Base-by-base conservation (phyloP, 2,113 vertebrate genomes). In the Vidua chalybeata region DNA sequence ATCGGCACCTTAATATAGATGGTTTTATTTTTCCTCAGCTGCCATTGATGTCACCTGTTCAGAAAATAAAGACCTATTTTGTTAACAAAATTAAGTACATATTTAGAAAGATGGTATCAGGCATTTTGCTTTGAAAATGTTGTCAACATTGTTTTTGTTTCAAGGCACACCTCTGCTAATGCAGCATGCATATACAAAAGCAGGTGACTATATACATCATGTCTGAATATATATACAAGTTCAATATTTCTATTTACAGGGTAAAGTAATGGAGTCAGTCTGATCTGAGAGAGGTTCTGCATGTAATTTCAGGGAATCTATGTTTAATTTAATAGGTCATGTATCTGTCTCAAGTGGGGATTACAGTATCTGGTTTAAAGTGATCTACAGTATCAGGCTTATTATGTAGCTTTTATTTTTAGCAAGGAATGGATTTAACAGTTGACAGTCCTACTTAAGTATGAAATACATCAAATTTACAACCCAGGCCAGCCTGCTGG, bases 271-370 rank as follows among this genome's bases (percentile, higher is more conserved):
- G 89, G 76, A 96, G 77, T 78, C 37, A 13, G 68, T 76, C 90
- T 89, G 80, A 92, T 94, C 90, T 90, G 83, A 90, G 88, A 81
- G 82, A 72, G 49, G 58, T 96, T 97, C 83, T 86, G 93, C 77
- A 87, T 89, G 90, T 83, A 94, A 92, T 96, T 93, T 87, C 76
- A 94, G 66, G 95, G 92, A 97, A 89, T 96, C 95, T 92, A 97
- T 96, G 96, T 96, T 96, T 96, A 96, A 97, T 96, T 96, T 96
- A 97, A 92, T 96, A 95, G 94, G 96, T 95, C 93, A 90, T 96
- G 96, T 96, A 95, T 95, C 94, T 95, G 80, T 95, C 93, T 96
- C 96, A 96, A 96, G 86, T 96, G 90, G 77, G 94, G 94, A 96
- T 96, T 96, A 95, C 90, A 84, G 76, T 95, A 96, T 92, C 96